Conservation (phyloP, 2,797 vertebrate species). For the Heteromormyrus szaboi region DNA sequence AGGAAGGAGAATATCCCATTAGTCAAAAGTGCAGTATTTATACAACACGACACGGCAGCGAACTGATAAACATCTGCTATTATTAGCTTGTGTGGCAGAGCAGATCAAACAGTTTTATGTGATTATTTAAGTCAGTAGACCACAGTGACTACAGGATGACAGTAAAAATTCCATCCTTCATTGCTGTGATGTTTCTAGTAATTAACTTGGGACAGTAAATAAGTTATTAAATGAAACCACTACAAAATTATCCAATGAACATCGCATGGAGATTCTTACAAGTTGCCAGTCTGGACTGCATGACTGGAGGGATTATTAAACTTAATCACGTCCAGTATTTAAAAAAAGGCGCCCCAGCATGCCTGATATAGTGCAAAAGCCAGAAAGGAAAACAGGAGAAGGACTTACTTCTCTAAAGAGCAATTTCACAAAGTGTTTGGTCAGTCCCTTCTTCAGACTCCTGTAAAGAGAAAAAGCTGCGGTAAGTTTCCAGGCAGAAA, state of each 20-base stretch:
- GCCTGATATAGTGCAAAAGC: constrained; percentile 26
- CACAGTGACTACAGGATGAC: not conserved
- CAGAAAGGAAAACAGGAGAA: constrained; percentile 19
- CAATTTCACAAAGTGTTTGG: constrained; percentile 18
- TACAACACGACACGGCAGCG: not conserved
- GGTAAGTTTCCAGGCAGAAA: constrained; percentile 40
- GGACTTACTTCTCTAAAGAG: constrained; percentile 47
- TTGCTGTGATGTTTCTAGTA: not conserved
- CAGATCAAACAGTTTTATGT: not conserved
- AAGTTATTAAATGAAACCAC: constrained; percentile 3
- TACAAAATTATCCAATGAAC: not conserved
- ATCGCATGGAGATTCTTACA: not conserved
- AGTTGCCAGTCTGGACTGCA: not conserved
- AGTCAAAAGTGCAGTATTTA: constrained; percentile 13
- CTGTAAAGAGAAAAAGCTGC: constrained; percentile 20
- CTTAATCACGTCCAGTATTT: not conserved
- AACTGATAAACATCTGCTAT: not conserved
- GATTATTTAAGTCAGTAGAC: not conserved
- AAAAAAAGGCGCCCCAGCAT: constrained; percentile 29
- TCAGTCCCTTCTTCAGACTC: constrained; percentile 31
- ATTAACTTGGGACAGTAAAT: not conserved
- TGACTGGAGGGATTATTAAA: constrained; percentile 1
- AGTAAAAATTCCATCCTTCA: not conserved
- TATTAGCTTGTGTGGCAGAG: not conserved
- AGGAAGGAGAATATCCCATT: constrained; percentile 32